These are phyloP conservation scores for Glomeris marginata DNA, from an alignment of 2,888 invertebrate species.

Conservation along the genomic window DNA sequence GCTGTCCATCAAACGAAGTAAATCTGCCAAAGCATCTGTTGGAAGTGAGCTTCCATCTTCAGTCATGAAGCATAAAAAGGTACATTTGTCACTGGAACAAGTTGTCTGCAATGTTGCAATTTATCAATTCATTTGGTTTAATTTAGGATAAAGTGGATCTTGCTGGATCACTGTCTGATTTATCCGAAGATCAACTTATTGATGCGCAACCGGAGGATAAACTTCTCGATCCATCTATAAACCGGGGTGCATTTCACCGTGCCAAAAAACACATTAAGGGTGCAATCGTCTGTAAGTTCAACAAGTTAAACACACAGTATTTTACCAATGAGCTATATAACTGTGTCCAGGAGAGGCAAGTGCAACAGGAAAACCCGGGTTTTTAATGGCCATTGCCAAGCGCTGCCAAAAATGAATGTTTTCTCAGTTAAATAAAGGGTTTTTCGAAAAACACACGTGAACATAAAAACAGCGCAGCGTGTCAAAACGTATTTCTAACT, in stretches of 20 bases:
- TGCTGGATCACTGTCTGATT: constrained; percentile 1
- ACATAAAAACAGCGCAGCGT: too few species aligned
- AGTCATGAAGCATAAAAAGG: constrained; percentile 5
- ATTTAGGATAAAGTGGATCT: constrained; percentile 4
- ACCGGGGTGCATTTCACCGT: constrained; percentile 29
- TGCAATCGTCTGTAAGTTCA: constrained; percentile 25
- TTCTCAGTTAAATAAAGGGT: too few species aligned
- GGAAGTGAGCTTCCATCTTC: constrained; percentile 7
- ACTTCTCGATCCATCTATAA: constrained; percentile 16
- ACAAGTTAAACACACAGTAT: too few species aligned
- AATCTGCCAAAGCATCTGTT: constrained; percentile 14
- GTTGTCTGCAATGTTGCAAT: neutral
- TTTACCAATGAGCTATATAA: neutral
- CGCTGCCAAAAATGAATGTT: too few species aligned
- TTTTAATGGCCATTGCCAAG: too few species aligned
- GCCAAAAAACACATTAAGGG: constrained; percentile 35
- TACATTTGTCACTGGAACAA: neutral
- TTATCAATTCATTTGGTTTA: neutral
- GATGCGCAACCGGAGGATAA: constrained; percentile 10
- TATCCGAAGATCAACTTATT: constrained; percentile 5
- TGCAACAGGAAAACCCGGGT: too few species aligned
- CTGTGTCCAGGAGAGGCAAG: too few species aligned
- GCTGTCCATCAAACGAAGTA: constrained; percentile 16
- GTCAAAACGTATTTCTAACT: too few species aligned
- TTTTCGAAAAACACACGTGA: too few species aligned